Conservation (phyloP, 2,797 vertebrate genomes). For the Mastacembelus armatus region DNA sequence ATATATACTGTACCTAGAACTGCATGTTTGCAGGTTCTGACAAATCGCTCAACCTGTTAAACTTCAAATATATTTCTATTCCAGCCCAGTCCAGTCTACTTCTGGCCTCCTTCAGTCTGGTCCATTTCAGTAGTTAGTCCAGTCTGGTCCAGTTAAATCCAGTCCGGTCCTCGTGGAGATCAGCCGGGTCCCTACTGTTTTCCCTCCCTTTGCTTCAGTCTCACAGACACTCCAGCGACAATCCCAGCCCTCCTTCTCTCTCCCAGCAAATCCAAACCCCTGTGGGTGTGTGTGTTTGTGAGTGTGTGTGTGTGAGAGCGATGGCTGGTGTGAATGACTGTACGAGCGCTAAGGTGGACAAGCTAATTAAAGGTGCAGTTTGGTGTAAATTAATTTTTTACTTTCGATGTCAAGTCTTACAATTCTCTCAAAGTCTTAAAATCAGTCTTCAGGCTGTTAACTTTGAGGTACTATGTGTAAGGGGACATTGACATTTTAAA, state of each 20-base stretch:
- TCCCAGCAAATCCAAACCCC: slow-evolving; percentile 35
- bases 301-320: slow-evolving; percentile 10
- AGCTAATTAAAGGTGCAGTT: slow-evolving; percentile 41
- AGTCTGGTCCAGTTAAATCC: slow-evolving; percentile 4
- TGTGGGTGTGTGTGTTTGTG: slow-evolving; percentile 33
- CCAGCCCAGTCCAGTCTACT: not conserved
- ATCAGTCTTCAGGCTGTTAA: slow-evolving; percentile 12
- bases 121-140: slow-evolving; percentile 13
- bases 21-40: too few relatives aligned
- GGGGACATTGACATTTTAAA: slow-evolving; percentile 16
- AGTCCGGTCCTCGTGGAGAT: slow-evolving; percentile 28
- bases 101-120: not conserved
- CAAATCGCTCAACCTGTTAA: too few relatives aligned
- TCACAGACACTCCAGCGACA: slow-evolving; percentile 75
- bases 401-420: slow-evolving; percentile 18
- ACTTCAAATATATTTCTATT: not conserved
- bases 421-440: slow-evolving; percentile 39
- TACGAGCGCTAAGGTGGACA: slow-evolving; percentile 11
- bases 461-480: slow-evolving; percentile 11
- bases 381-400: slow-evolving; percentile 10
- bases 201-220: slow-evolving; percentile 41
- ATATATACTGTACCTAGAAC: not conserved
- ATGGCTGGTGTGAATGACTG: not conserved
- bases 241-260: slow-evolving; percentile 65
- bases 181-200: slow-evolving; percentile 37